Conservation (phyloP, 2,888 invertebrate species). For the Drosophila melanosoma region DNA sequence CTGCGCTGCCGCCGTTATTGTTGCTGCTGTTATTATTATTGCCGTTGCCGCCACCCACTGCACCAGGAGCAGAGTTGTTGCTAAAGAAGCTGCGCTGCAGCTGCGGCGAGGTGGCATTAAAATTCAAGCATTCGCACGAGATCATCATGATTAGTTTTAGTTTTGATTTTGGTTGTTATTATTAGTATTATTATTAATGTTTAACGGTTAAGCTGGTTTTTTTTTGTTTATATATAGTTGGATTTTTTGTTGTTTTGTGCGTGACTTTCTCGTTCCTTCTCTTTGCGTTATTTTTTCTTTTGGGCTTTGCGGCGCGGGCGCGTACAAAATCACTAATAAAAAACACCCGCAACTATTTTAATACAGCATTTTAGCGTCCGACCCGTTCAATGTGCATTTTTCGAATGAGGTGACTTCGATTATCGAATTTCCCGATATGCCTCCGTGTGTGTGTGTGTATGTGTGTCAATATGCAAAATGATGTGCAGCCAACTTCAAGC, state of each 20-base stretch:
- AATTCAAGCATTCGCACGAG: slow-evolving; percentile 92
- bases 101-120: slow-evolving; percentile 70
- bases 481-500: slow-evolving; percentile 19
- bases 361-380: slow-evolving; percentile 43
- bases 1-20: slow-evolving; percentile 1
- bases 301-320: slow-evolving; percentile 57
- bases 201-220: slow-evolving; percentile 34
- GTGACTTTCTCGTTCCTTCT: slow-evolving; percentile 60
- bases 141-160: slow-evolving; percentile 77
- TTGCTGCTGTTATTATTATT: slow-evolving; percentile 34
- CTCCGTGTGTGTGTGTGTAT: background rate
- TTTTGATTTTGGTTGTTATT: slow-evolving; percentile 31
- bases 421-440: slow-evolving; percentile 30
- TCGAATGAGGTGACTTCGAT: slow-evolving; percentile 48
- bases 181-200: slow-evolving; percentile 14
- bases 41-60: slow-evolving; percentile 19
- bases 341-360: slow-evolving; percentile 48
- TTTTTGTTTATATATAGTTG: slow-evolving; percentile 22
- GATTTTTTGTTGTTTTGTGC: slow-evolving; percentile 39
- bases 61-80: background rate
- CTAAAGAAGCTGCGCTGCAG: slow-evolving; percentile 44
- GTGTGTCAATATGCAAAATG: slow-evolving; percentile 8
- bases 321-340: slow-evolving; percentile 59
- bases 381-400: slow-evolving; percentile 49
- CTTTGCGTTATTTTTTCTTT: slow-evolving; percentile 36